A percentile compares a stretch with the other conserved stretches of the same genome.
Conservation (phyloP, 2,888 invertebrate genomes). For the Rotaria magnacalcarata region DNA sequence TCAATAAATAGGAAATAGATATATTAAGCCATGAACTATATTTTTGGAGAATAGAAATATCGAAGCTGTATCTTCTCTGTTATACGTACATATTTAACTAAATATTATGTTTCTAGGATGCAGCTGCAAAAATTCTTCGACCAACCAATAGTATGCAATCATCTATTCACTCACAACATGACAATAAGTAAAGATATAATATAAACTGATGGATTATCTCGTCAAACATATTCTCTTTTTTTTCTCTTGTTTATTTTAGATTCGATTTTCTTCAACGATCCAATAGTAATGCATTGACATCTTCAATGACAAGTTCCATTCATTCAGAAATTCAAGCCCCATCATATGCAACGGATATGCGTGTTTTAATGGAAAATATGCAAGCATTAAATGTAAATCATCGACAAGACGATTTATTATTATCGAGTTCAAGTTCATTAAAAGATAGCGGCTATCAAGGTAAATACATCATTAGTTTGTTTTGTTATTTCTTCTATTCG, state of each 20-base stretch:
- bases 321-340: conserved; percentile 48
- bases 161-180: not conserved
- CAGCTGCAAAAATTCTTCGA: conserved; percentile 56
- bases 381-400: conserved; percentile 36
- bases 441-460: conserved; percentile 25
- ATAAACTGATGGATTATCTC: too few species aligned
- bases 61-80: too few species aligned
- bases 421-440: conserved; percentile 10
- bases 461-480: not conserved
- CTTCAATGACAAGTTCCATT: conserved; percentile 47
- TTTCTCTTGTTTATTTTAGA: not conserved
- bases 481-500: not conserved
- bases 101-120: conserved; percentile 52
- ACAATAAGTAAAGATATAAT: not conserved
- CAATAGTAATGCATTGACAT: conserved; percentile 10
- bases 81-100: not conserved
- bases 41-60: too few species aligned
- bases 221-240: not conserved
- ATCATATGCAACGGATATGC: conserved; percentile 53
- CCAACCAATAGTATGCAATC: not conserved
- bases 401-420: conserved; percentile 25
- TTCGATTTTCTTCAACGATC: conserved; percentile 27
- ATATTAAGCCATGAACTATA: too few species aligned
- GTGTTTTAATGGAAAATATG: conserved; percentile 33
- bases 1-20: too few species aligned